Evolutionary conservation across 2,888 invertebrate species (phyloP).

Genomic region (Augochlorella aurata): DNA sequence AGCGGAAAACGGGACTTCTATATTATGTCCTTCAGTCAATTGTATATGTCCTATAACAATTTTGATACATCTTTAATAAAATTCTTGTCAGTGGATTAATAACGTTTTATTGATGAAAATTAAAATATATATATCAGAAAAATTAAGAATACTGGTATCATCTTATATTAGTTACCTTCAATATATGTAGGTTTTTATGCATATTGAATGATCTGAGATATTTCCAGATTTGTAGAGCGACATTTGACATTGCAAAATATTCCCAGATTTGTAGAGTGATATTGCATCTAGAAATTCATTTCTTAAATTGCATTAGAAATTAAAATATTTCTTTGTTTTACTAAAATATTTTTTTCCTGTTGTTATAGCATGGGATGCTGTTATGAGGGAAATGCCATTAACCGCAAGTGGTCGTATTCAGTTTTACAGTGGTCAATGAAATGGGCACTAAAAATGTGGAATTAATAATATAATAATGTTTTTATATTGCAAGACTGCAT

Average conservation of each 20-base stretch:
- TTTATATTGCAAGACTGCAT: conserved; percentile 63
- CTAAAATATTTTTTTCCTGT: conserved; percentile 18
- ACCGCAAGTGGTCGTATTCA: conserved; percentile 83
- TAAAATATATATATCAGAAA: background rate
- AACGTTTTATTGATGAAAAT: background rate
- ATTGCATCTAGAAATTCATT: background rate
- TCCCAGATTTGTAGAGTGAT: background rate
- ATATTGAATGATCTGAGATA: too few relatives aligned
- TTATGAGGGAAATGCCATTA: conserved; percentile 82
- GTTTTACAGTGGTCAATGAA: conserved; percentile 85
- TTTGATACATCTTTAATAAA: background rate
- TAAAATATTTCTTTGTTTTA: background rate
- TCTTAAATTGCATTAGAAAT: background rate
- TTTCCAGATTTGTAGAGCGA: too few relatives aligned
- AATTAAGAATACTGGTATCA: background rate
- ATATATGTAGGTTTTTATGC: too few relatives aligned
- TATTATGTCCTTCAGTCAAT: too few relatives aligned
- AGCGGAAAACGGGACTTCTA: too few relatives aligned
- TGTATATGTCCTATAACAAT: too few relatives aligned
- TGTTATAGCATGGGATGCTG: conserved; percentile 89
- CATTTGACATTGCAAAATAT: too few relatives aligned
- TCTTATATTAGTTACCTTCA: too few relatives aligned
- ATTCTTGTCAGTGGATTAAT: background rate
- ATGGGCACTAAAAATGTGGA: conserved; percentile 55
- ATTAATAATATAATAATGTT: conserved; percentile 60